A percentile compares a stretch with the other conserved stretches of the same genome.
Evolutionary conservation across 2,888 invertebrate species (phyloP).

Genomic region (Beris chalybata): DNA sequence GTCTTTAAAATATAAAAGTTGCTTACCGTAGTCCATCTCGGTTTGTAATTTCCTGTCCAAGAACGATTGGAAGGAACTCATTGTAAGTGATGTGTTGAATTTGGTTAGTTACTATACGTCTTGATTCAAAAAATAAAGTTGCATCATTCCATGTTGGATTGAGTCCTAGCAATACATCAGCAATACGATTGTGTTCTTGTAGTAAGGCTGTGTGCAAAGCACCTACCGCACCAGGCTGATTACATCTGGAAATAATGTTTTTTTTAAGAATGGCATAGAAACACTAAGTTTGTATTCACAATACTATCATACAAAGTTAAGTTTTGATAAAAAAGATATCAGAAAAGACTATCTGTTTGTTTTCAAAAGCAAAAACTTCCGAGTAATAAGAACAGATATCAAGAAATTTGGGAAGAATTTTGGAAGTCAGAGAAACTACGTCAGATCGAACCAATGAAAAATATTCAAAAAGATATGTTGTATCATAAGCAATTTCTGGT

Average conservation of each 20-base stretch:
- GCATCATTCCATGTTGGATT: slow-evolving; percentile 83
- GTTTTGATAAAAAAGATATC: no score
- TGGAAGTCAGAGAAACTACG: no score
- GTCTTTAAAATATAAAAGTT: slow-evolving; percentile 7
- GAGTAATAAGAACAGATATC: no score
- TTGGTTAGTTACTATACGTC: slow-evolving; percentile 74
- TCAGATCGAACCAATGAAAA: no score
- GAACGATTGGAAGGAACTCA: slow-evolving; percentile 76
- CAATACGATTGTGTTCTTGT: slow-evolving; percentile 79
- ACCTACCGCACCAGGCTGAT: slow-evolving; percentile 67
- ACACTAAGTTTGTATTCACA: no score
- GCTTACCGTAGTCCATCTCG: slow-evolving; percentile 61
- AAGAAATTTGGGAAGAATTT: no score
- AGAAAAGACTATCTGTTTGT: no score
- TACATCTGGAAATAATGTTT: slow-evolving; percentile 57
- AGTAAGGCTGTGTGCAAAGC: slow-evolving; percentile 72
- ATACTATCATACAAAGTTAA: no score
- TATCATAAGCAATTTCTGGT: no score
- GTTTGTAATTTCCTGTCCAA: slow-evolving; percentile 61
- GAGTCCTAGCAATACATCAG: slow-evolving; percentile 66
- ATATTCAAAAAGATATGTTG: no score
- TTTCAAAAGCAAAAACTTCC: not conserved
- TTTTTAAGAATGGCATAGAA: not conserved
- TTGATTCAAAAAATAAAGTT: slow-evolving; percentile 73
- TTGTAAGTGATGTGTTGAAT: slow-evolving; percentile 84